Conservation (phyloP, 2,888 invertebrate genomes). For the Drosophila barbarae region DNA sequence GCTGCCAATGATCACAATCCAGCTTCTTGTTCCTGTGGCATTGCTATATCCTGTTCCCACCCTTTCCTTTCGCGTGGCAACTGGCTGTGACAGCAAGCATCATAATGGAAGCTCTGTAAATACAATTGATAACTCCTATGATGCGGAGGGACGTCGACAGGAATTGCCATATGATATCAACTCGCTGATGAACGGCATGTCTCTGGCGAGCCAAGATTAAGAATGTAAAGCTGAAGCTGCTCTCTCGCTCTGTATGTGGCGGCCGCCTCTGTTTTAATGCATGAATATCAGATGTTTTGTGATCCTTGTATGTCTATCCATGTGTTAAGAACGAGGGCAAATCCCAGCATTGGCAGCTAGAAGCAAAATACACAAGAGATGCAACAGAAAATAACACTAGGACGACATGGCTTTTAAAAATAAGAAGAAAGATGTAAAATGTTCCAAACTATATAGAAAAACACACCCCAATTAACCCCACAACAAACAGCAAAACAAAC, state of each 20-base stretch:
- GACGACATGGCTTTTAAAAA: conserved; percentile 13
- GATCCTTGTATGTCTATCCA: conserved; percentile 19
- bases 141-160: neutral
- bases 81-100: neutral
- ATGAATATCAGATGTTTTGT: conserved; percentile 2
- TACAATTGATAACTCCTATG: neutral
- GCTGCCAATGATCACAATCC: neutral
- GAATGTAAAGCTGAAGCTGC: neutral
- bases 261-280: conserved; percentile 18
- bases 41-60: neutral
- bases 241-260: conserved; percentile 8
- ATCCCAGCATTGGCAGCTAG: conserved; percentile 44
- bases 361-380: conserved; percentile 15
- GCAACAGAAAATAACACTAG: conserved; percentile 13
- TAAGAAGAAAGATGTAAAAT: conserved; percentile 13
- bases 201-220: neutral
- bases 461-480: neutral
- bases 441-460: conserved; percentile 16
- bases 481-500: neutral
- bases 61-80: neutral
- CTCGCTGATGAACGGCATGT: neutral
- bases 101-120: neutral
- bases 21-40: neutral
- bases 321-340: conserved; percentile 28
- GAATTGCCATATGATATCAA: neutral